Percentiles rank a stretch among this genome's conserved stretches.
Evolutionary conservation across 2,113 vertebrate genomes (phyloP).

Genomic region (Orycteropus afer): DNA sequence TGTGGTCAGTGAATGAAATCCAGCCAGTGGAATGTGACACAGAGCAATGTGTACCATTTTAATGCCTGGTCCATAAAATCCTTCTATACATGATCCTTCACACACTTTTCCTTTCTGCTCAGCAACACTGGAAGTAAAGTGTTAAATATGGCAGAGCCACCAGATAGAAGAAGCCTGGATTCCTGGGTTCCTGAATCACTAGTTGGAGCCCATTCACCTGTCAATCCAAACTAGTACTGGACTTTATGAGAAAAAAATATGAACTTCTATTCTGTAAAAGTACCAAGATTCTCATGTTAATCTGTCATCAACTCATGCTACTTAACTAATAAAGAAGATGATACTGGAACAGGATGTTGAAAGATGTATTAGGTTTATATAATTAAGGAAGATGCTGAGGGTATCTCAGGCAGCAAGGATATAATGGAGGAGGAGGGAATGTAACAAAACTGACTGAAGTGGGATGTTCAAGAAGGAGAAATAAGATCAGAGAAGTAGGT

Average conservation of each 20-base stretch:
- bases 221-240: background rate
- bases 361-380: background rate
- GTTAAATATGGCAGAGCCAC: background rate
- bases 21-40: background rate
- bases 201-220: background rate
- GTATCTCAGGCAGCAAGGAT: background rate
- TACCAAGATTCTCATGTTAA: background rate
- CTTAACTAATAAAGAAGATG: background rate
- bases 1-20: background rate
- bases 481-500: background rate
- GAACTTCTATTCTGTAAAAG: background rate
- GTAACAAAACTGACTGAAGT: background rate
- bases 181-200: background rate
- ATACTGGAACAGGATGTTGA: slow-evolving; percentile 3
- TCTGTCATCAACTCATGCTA: background rate
- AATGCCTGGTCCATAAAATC: background rate
- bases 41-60: background rate
- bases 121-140: background rate
- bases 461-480: background rate
- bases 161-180: background rate
- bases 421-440: background rate
- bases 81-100: background rate
- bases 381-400: background rate
- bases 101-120: background rate
- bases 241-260: background rate